Percentiles rank a stretch among this genome's conserved stretches.
These are phyloP conservation scores for Pempheris klunzingeri DNA, from an alignment of 2,797 vertebrate genomes.

Conservation along the genomic window DNA sequence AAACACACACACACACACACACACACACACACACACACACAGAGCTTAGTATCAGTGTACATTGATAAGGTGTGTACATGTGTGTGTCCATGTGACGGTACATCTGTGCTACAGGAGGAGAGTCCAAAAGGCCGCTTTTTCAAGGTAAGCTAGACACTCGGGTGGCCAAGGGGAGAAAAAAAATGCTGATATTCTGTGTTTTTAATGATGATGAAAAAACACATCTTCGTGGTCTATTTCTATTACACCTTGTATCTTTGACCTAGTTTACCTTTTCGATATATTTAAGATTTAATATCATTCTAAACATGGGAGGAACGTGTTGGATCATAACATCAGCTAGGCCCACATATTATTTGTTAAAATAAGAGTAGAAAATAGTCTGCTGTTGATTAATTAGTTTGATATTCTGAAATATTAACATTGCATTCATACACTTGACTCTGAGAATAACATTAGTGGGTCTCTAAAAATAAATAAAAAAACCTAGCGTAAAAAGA, in stretches of 20 bases:
- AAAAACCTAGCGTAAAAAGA: not conserved
- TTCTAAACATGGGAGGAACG: no score
- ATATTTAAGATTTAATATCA: no score
- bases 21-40: slow-evolving; percentile 2
- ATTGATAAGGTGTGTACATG: not conserved
- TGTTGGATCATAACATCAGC: not conserved
- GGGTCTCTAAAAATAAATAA: not conserved
- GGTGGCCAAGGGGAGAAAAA: no score
- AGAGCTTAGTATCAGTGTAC: not conserved
- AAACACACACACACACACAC: slow-evolving; percentile 16
- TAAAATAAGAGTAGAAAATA: not conserved
- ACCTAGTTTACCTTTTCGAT: no score
- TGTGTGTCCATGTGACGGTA: not conserved
- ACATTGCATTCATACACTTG: not conserved
- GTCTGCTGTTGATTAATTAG: not conserved
- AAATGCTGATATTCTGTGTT: not conserved
- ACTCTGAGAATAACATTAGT: not conserved
- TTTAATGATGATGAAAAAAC: not conserved
- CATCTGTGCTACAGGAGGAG: not conserved
- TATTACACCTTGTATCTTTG: not conserved
- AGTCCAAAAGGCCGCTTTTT: not conserved
- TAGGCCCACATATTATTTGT: no score
- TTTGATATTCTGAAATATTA: not conserved
- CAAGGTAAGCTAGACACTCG: not conserved
- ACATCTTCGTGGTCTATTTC: not conserved